phyloP scores from a whole-genome alignment of 2,888 invertebrate genomes.

The Agriopis marginaria region DNA sequence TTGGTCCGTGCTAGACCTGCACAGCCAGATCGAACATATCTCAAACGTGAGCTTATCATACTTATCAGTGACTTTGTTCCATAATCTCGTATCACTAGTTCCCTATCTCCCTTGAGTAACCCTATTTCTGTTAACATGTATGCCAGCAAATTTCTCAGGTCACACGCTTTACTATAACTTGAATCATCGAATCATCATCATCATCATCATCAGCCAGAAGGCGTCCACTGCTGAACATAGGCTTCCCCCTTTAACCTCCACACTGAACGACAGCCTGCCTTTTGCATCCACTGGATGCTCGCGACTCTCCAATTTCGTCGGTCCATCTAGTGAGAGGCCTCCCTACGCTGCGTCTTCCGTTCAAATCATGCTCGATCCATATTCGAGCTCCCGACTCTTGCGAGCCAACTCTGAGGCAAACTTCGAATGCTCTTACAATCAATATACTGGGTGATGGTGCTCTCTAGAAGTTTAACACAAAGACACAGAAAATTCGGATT shows the following conservation, averaged over 20 bases:
- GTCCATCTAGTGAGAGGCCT: no score
- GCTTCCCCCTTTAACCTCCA: no score
- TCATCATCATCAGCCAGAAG: no score
- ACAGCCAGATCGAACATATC: no score
- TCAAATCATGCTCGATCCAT: neutral
- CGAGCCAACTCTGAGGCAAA: neutral
- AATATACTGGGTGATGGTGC: neutral
- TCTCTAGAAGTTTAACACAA: neutral
- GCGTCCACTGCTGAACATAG: no score
- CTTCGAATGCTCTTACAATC: conserved; percentile 1
- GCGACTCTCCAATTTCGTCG: no score
- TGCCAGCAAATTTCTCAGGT: conserved; percentile 2
- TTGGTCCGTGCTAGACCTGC: no score
- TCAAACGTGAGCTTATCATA: neutral
- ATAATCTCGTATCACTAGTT: neutral
- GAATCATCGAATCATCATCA: conserved; percentile 23
- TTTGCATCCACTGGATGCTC: no score
- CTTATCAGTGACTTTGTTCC: neutral
- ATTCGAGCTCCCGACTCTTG: conserved; percentile 5
- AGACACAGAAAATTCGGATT: neutral
- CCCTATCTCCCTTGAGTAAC: neutral
- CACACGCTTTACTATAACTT: conserved; percentile 6
- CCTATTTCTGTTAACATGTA: neutral
- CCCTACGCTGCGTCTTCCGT: no score
- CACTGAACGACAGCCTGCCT: no score